Percentiles rank a stretch among this genome's conserved stretches.
phyloP scores from a whole-genome alignment of 1,140 invertebrate species.

The honey bee (Apis mellifera) region Amel_HAv3.1 CM009938.2:2461001-2461500 shows the following conservation, averaged over 20 bases:
- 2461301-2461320: no score
- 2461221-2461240: not conserved
- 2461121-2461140: not conserved
- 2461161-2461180: not conserved
- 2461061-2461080: conserved; percentile 37
- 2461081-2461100: not conserved
- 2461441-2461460: no score
- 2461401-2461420: no score
- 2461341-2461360: not conserved
- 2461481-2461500: not conserved
- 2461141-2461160: not conserved
- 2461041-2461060: conserved; percentile 69
- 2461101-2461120: not conserved
- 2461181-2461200: not conserved
- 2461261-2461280: no score
- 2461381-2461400: no score
- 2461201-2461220: not conserved
- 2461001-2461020: not conserved
- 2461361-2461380: not conserved
- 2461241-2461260: not conserved
- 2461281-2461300: no score
- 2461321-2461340: no score
- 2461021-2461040: conserved; percentile 49
- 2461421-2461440: no score
- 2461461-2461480: no score